Base-by-base conservation (phyloP, 2,888 invertebrate species). In the Seira sanloemensis region DNA sequence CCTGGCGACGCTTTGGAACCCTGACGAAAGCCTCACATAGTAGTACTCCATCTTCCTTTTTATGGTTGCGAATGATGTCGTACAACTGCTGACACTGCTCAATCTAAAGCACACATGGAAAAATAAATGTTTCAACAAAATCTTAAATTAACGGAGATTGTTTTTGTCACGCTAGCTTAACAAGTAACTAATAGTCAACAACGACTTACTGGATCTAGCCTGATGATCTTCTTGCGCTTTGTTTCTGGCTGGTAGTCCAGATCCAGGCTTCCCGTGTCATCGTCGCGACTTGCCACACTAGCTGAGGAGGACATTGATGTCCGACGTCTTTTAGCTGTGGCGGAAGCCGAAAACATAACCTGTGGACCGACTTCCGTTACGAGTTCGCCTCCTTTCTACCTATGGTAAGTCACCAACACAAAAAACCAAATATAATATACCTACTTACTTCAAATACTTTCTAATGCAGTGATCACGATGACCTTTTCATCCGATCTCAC, bases 21-120 rank as follows among this genome's bases (percentile, higher is more conserved):
- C 98, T 93, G 89, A 98, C 97, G 90, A 99, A 98, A 0, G 97
- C 94, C 91, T 99, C 98, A 91, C 98, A 98, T 2, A 98, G 91
- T 89, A 97, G 92, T 0, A 94, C 93, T 0, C 98, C 98, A 92
- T 98, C 98, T 88, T 97, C 97, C 90, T 97, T 97, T 91, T 97
- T 98, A 89, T 95, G 94, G 90, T 95, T 96, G 85, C 98, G 93
- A 87, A 99, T 94, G 0, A 95, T 95, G 90, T 99, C 98, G 92
- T 97, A 98, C 50, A 99, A 91, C 90, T 97, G 97, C 91, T 98
- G 98, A 90, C 96, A 96, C 86, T 96, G 92, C 91, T 97, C 97
- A 89, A 94, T 93, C 95, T 96, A 91, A 18, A n/a, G 50, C 58
- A 92, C 78, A 26, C n/a, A 75, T 74, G 78, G 27, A 65, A 73